These are phyloP conservation scores for Achatina immaculata DNA, from an alignment of 1,140 invertebrate species.

Conservation along the genomic window DNA sequence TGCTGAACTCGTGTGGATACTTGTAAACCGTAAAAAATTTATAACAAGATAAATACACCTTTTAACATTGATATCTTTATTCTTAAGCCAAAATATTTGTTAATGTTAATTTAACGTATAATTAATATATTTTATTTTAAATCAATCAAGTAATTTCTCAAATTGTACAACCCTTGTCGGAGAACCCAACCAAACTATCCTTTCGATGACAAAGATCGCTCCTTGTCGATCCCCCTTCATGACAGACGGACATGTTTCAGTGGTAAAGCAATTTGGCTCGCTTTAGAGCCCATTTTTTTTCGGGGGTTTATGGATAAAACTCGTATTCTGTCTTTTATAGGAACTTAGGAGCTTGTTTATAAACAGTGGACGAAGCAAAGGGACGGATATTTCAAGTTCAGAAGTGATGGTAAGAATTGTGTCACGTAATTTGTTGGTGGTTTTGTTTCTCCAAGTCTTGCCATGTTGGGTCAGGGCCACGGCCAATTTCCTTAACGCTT, in stretches of 20 bases:
- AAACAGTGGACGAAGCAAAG: neutral
- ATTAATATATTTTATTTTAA: neutral
- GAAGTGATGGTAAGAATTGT: slow-evolving; percentile 11
- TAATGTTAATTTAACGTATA: too few relatives aligned
- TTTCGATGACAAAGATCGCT: slow-evolving; percentile 25
- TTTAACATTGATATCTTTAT: too few relatives aligned
- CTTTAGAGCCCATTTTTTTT: slow-evolving; percentile 55
- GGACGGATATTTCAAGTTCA: neutral
- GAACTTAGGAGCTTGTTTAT: slow-evolving; percentile 13
- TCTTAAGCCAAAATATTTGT: too few relatives aligned
- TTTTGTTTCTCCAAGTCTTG: neutral
- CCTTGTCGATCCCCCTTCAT: slow-evolving; percentile 40
- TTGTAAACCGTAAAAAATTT: too few relatives aligned
- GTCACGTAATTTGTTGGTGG: neutral
- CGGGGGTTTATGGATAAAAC: slow-evolving; percentile 49
- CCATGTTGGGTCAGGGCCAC: slow-evolving; percentile 17
- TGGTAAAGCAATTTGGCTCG: slow-evolving; percentile 41
- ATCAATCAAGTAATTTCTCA: too few relatives aligned
- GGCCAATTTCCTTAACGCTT: neutral
- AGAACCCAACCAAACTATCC: slow-evolving; percentile 14
- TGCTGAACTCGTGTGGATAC: slow-evolving; percentile 8
- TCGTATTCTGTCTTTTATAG: slow-evolving; percentile 17
- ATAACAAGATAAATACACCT: too few relatives aligned
- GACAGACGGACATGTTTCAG: slow-evolving; percentile 48
- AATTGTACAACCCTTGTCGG: neutral